phyloP scores from a whole-genome alignment of 1,140 invertebrate genomes.

The Trissolcus basalis region DNA sequence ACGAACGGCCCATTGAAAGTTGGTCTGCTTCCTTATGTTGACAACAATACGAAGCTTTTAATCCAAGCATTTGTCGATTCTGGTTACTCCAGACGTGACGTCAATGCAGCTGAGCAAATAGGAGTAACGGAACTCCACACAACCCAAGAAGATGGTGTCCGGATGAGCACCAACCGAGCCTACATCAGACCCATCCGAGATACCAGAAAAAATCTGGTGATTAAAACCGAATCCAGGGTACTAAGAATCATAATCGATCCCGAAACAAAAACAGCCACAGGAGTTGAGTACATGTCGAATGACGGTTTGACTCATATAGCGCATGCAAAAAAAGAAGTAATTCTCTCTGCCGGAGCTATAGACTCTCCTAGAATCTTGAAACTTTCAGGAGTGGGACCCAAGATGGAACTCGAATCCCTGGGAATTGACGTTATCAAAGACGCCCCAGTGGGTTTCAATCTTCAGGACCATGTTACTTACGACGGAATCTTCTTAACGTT shows the following conservation, averaged over 20 bases:
- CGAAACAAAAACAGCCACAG: conserved; percentile 81
- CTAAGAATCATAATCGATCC: conserved; percentile 85
- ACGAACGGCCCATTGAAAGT: conserved; percentile 80
- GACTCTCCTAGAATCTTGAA: conserved; percentile 79
- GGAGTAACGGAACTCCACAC: conserved; percentile 79
- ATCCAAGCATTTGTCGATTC: conserved; percentile 79
- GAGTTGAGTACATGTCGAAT: conserved; percentile 79
- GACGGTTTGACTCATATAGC: conserved; percentile 72
- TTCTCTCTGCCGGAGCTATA: conserved; percentile 78
- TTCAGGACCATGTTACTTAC: conserved; percentile 81
- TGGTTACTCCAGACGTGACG: conserved; percentile 77
- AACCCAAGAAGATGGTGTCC: conserved; percentile 79
- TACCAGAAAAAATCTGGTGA: conserved; percentile 82
- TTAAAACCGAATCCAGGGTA: conserved; percentile 83
- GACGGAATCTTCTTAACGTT: conserved; percentile 76
- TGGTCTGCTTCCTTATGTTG: conserved; percentile 79
- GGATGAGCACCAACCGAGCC: conserved; percentile 83
- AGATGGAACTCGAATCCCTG: conserved; percentile 72
- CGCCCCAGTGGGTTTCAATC: conserved; percentile 83
- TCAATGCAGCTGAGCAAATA: conserved; percentile 77
- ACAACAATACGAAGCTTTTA: conserved; percentile 77
- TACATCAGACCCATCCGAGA: conserved; percentile 84
- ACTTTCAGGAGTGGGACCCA: conserved; percentile 79
- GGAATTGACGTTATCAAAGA: conserved; percentile 77
- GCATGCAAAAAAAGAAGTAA: conserved; percentile 81